Conservation (phyloP, 1,140 invertebrate genomes). For the Phenacoccus solenopsis region DNA sequence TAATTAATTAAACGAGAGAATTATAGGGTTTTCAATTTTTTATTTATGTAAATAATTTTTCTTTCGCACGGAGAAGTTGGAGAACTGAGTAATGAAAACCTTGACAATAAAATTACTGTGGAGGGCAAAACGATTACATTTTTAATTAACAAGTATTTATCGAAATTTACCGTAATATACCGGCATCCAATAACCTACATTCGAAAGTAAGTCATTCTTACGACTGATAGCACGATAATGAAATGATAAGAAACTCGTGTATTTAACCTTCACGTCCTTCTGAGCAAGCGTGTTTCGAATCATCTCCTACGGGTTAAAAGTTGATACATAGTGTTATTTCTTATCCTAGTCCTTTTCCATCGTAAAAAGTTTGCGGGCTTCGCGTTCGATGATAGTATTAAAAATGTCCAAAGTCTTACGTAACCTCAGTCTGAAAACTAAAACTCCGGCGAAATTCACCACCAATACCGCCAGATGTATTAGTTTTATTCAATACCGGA, state of each 20-base stretch:
- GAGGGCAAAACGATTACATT: too few relatives aligned
- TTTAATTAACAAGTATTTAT: too few relatives aligned
- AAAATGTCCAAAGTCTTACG: conserved; percentile 4
- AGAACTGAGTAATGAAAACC: too few relatives aligned
- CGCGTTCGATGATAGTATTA: not conserved
- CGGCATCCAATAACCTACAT: not conserved
- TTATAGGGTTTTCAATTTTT: too few relatives aligned
- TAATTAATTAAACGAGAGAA: too few relatives aligned
- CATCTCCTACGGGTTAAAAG: not conserved
- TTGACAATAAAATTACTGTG: too few relatives aligned
- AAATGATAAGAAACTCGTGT: not conserved
- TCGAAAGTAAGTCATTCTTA: not conserved
- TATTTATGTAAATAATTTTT: too few relatives aligned
- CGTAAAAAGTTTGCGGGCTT: too few relatives aligned
- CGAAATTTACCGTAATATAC: too few relatives aligned
- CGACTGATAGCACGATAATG: not conserved
- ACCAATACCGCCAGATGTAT: not conserved
- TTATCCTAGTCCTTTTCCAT: not conserved
- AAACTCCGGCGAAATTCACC: not conserved
- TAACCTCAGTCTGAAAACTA: not conserved
- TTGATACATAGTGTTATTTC: not conserved
- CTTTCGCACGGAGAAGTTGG: too few relatives aligned
- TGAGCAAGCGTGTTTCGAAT: conserved; percentile 1
- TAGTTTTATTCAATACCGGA: not conserved
- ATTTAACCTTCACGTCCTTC: not conserved